Evolutionary conservation across 2,888 invertebrate species (phyloP).

Genomic region (Tenthredo notha): DNA sequence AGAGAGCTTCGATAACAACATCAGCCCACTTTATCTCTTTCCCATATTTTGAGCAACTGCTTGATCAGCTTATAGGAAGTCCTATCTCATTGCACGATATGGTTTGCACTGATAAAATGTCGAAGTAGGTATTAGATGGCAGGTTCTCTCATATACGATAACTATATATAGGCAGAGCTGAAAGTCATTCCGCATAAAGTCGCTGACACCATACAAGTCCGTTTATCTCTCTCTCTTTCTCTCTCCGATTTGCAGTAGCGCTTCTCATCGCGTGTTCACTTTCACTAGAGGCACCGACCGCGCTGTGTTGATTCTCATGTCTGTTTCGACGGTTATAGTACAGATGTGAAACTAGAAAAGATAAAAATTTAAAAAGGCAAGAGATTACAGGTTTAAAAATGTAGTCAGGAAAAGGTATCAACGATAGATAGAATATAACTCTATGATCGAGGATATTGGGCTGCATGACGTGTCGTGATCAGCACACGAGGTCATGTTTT

Average conservation of each 20-base stretch:
- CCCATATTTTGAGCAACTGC: not conserved
- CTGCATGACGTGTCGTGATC: not conserved
- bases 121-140: not conserved
- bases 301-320: conserved; percentile 14
- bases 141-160: conserved; percentile 3
- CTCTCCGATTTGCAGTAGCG: conserved; percentile 4
- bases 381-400: not conserved
- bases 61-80: not conserved
- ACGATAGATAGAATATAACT: conserved; percentile 14
- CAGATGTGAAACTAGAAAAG: not conserved
- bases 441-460: conserved; percentile 3
- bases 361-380: not conserved
- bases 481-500: conserved; percentile 30
- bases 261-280: conserved; percentile 43
- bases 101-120: not conserved
- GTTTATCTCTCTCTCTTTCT: not conserved
- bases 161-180: not conserved
- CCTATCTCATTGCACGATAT: not conserved
- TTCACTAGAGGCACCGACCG: conserved; percentile 32
- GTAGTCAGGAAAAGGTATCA: not conserved
- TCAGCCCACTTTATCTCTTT: not conserved
- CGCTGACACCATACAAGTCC: conserved; percentile 35
- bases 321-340: not conserved
- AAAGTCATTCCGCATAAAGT: conserved; percentile 4
- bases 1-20: not conserved